Conservation (phyloP, 2,113 vertebrate genomes). For the Aplodontia rufa region DNA sequence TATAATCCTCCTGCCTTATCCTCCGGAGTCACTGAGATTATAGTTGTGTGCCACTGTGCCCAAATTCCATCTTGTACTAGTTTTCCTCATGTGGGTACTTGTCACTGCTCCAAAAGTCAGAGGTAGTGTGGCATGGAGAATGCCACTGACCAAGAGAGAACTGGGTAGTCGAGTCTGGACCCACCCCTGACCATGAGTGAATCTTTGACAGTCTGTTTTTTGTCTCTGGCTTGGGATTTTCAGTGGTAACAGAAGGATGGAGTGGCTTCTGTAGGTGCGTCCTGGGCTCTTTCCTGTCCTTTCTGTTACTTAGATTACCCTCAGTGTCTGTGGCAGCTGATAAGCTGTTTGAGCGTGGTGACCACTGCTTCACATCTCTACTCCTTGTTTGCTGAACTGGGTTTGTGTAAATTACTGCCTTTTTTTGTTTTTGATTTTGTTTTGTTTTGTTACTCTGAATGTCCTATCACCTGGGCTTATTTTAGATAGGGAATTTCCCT, state of each 20-base stretch:
- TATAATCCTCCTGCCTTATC: too few relatives aligned
- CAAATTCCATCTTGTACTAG: background rate
- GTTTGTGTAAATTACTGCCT: background rate
- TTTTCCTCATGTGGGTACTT: background rate
- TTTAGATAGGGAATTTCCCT: background rate
- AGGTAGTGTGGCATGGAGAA: background rate
- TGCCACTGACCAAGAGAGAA: background rate
- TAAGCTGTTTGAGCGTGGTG: background rate
- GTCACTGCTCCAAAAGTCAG: background rate
- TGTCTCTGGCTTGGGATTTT: background rate
- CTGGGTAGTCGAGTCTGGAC: background rate
- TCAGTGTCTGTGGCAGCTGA: background rate
- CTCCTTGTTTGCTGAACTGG: background rate
- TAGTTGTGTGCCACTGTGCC: too few relatives aligned
- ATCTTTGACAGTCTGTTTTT: background rate
- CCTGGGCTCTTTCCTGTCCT: background rate
- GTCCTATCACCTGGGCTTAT: background rate
- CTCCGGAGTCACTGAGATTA: too few relatives aligned
- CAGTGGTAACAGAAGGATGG: background rate
- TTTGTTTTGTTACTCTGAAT: background rate
- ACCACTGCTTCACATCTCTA: background rate
- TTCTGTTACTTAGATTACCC: background rate
- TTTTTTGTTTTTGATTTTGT: background rate
- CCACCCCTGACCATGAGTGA: accelerated
- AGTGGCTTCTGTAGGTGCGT: background rate